Base-by-base conservation (phyloP, 2,888 invertebrate species). In the Cetonia aurata region DNA sequence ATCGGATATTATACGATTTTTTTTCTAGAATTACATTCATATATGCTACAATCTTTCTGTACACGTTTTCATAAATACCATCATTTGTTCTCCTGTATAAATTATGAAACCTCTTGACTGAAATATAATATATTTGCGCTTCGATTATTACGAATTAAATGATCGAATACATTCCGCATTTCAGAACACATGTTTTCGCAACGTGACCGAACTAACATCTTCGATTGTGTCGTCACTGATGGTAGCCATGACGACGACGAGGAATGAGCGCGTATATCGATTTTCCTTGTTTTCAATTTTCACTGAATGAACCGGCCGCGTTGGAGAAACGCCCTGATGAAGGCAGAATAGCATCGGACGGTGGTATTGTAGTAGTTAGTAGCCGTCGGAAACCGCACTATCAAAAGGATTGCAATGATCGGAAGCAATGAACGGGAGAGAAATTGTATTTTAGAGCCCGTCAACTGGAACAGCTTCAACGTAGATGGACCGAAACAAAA, bases 221-320 rank as follows among this genome's bases (percentile, higher is more conserved):
- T 17, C 57, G 6, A 25, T 25, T 19, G 4, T 44, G 25, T 46
- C 46, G 59, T 60, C 59, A 60, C 31, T 25, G 31, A 46, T 57
- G 57, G 59, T 60, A 19, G 19, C 13, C 46, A 60, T 46, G 59
- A 44, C n/a, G 25, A 60, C 59, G 59, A 37, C n/a, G 31, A 13
- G 59, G 44, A 44, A 37, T 8, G 31, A 25, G 59, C 44, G 42
- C 44, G 59, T 60, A 60, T 46, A 48, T 31, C 60, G 60, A 60
- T 60, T 60, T 60, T 60, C 48, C 46, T 60, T 60, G 60, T 60
- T 60, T 60, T 46, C 60, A 31, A 48, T 60, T 60, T 60, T 60
- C 46, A 60, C 31, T 60, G 60, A 60, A 60, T 60, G 60, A 60
- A 60, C 46, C 19, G 46, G 10, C 12, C 25, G 12, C 25, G 19